Percentiles rank a stretch among this genome's conserved stretches.
phyloP scores from a whole-genome alignment of 2,113 vertebrate species.

The Oryzias melastigma region DNA sequence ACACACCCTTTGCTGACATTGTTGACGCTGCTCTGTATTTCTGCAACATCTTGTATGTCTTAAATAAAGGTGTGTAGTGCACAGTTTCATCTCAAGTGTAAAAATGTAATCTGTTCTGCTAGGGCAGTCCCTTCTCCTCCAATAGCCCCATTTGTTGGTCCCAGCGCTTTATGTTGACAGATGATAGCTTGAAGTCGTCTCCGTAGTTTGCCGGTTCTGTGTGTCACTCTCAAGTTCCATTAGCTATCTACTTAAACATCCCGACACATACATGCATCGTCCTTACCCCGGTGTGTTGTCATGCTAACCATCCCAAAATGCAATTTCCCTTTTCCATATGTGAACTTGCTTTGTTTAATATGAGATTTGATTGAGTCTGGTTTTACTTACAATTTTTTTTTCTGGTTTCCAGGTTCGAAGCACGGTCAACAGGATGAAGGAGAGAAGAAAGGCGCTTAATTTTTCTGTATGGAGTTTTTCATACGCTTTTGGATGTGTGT shows the following conservation, averaged over 20 bases:
- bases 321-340: constrained; percentile 27
- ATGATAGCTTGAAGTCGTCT: constrained; percentile 78
- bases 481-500: constrained; percentile 21
- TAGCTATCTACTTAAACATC: constrained; percentile 66
- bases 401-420: constrained; percentile 73
- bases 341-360: constrained; percentile 2
- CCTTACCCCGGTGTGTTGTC: constrained; percentile 12
- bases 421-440: constrained; percentile 81
- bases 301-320: constrained; percentile 9
- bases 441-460: constrained; percentile 79
- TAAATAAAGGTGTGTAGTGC: constrained; percentile 46
- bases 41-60: constrained; percentile 29
- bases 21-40: neutral
- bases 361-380: constrained; percentile 6
- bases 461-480: constrained; percentile 74
- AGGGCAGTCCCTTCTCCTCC: constrained; percentile 71
- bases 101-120: constrained; percentile 82
- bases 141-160: constrained; percentile 76
- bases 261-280: constrained; percentile 24
- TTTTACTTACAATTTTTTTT: constrained; percentile 21
- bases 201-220: constrained; percentile 73
- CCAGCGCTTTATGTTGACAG: constrained; percentile 69
- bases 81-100: constrained; percentile 64
- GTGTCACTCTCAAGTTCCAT: constrained; percentile 80
- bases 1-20: neutral